Evolutionary conservation across 2,888 invertebrate species (phyloP).

Genomic region (Melanostoma mellinum): DNA sequence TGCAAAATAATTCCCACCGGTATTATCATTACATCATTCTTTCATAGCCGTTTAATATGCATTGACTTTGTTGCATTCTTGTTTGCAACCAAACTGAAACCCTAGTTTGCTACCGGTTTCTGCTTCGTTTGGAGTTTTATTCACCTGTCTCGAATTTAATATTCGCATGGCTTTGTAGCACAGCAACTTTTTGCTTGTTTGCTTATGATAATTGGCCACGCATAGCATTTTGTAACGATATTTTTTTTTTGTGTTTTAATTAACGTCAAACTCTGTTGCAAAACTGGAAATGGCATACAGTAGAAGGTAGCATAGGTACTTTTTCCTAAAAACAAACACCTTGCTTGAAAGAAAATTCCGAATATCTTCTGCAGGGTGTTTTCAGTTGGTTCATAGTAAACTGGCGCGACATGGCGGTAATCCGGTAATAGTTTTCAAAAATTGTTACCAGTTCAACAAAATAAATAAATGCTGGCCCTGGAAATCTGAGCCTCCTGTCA

Average conservation of each 20-base stretch:
- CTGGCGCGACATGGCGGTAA: no score
- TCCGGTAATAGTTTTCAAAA: no score
- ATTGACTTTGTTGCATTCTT: background rate
- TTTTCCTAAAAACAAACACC: background rate
- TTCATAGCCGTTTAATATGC: background rate
- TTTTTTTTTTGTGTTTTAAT: conserved; percentile 2
- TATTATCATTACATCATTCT: no score
- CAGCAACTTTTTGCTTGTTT: conserved; percentile 7
- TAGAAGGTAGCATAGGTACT: background rate
- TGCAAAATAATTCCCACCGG: background rate
- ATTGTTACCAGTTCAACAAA: no score
- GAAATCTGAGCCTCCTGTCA: no score
- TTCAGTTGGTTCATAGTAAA: background rate
- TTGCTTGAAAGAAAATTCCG: background rate
- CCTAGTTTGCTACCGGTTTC: conserved; percentile 26
- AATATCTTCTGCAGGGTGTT: background rate
- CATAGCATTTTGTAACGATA: background rate
- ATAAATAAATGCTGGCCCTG: no score
- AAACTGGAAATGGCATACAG: conserved; percentile 2
- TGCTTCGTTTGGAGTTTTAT: background rate
- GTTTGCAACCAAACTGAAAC: conserved; percentile 18
- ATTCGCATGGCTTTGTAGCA: conserved; percentile 1
- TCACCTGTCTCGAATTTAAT: background rate
- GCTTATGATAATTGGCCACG: conserved; percentile 15
- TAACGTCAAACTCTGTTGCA: conserved; percentile 2